Base-by-base conservation (phyloP, 2,113 vertebrate species). In the Hippocampus barbouri region DNA sequence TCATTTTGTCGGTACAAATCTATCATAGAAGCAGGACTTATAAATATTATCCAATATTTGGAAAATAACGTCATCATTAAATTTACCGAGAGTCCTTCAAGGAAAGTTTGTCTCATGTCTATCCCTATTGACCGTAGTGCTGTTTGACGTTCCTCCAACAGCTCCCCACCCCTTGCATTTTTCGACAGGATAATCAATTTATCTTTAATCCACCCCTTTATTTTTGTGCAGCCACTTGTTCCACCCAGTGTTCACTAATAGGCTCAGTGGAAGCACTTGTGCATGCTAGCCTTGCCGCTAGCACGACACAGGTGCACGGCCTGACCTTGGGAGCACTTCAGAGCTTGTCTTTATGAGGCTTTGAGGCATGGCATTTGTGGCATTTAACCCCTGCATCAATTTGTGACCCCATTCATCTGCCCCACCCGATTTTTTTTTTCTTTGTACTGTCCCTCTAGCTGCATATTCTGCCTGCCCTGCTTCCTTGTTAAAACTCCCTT, bases 311-410 rank as follows among this genome's bases (percentile, higher is more conserved):
- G 87, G 90, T 92, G 90, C 83, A 73, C 76, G 73, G 74, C 85
- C 79, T 92, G 88, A 92, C 91, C 89, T 91, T 90, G 84, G 82
- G 86, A 81, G 87, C 85, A 85, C 81, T 77, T 79, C 80, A 83
- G 85, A 85, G 83, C 84, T 86, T 88, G 82, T 87, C 85, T 87
- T 85, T 83, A 91, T 86, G 88, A 87, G 86, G 87, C 79, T 83
- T 85, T 80, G 84, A 86, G 87, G 88, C 90, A 87, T 85, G 88
- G 87, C 89, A 89, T 87, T 83, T 88, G 87, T 90, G 87, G 87
- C 85, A 87, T 89, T 90, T 90, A 88, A 91, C 88, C 86, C 87
- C 79, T 72, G 84, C 86, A 85, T 90, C 86, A 87, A 80, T 88
- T 74, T 61, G 71, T 84, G 82, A 85, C 83, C 83, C 75, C 71